Conservation (phyloP, 30 jellyfish, hydroid and myxozoan species). For the Aurelia coerulea region DNA sequence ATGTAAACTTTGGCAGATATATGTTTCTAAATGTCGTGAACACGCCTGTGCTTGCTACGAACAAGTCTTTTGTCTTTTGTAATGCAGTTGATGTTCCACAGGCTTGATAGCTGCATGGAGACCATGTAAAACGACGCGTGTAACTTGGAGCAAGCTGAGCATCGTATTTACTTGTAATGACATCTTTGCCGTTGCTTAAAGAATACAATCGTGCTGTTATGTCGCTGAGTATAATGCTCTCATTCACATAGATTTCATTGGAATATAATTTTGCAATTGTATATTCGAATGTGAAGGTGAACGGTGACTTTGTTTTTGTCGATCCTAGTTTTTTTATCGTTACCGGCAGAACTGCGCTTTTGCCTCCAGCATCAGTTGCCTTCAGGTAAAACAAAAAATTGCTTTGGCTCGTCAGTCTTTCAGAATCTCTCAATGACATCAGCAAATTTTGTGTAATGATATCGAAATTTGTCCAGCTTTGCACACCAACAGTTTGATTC, state of each 20-base stretch:
- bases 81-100: constrained; percentile 54
- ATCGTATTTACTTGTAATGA: constrained; percentile 20
- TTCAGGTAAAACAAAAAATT: constrained; percentile 44
- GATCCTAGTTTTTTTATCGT: constrained; percentile 10
- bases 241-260: constrained; percentile 37
- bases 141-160: constrained; percentile 39
- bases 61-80: constrained; percentile 40
- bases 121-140: constrained; percentile 61
- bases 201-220: constrained; percentile 41
- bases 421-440: constrained; percentile 58
- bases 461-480: constrained; percentile 72
- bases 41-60: background rate
- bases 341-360: constrained; percentile 58
- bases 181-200: constrained; percentile 19
- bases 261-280: background rate
- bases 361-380: constrained; percentile 79
- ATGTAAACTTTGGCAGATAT: constrained; percentile 22
- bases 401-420: constrained; percentile 19
- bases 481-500: constrained; percentile 32
- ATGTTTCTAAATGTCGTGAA: constrained; percentile 24
- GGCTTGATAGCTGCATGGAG: constrained; percentile 18
- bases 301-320: constrained; percentile 61
- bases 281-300: constrained; percentile 67
- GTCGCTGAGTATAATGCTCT: constrained; percentile 44
- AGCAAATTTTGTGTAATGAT: constrained; percentile 1